Conservation (phyloP, 1,140 invertebrate species). For the Maconellicoccus hirsutus region DNA sequence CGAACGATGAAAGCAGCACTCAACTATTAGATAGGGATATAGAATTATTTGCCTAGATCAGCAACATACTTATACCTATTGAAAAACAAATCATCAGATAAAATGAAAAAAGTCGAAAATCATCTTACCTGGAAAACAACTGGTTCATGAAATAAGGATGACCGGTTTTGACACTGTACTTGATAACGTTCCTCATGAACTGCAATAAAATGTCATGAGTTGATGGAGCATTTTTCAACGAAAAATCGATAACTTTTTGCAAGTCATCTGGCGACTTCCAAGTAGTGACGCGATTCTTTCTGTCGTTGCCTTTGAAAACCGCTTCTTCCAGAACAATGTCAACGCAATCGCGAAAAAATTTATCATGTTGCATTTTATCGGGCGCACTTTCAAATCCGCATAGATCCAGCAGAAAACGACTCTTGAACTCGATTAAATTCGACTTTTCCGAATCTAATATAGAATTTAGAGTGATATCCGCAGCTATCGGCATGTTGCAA, state of each 20-base stretch:
- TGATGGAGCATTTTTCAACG: constrained; percentile 40
- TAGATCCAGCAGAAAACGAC: background rate
- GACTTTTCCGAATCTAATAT: background rate
- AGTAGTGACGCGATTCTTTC: constrained; percentile 56
- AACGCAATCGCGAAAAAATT: constrained; percentile 53
- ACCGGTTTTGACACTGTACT: constrained; percentile 74
- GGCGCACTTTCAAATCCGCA: constrained; percentile 38
- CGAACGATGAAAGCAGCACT: too few species aligned
- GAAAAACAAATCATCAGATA: too few species aligned
- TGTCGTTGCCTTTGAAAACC: constrained; percentile 57
- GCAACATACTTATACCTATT: too few species aligned
- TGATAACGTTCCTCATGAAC: constrained; percentile 52
- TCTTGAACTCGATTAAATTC: background rate
- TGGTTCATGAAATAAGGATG: constrained; percentile 81
- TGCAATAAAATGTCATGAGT: constrained; percentile 53
- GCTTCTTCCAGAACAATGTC: constrained; percentile 59
- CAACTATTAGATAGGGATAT: too few species aligned
- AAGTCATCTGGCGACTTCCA: constrained; percentile 59
- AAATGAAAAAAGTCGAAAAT: background rate
- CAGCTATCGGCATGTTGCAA: constrained; percentile 16
- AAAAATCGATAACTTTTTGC: constrained; percentile 49
- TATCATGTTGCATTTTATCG: constrained; percentile 47
- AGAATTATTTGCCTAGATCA: too few species aligned
- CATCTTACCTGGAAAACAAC: constrained; percentile 49
- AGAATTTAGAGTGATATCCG: background rate